A percentile compares a stretch with the other conserved stretches of the same genome.
phyloP scores from a whole-genome alignment of 37 sponge, comb jelly and placozoan species.

The Tethya wilhelma region DNA sequence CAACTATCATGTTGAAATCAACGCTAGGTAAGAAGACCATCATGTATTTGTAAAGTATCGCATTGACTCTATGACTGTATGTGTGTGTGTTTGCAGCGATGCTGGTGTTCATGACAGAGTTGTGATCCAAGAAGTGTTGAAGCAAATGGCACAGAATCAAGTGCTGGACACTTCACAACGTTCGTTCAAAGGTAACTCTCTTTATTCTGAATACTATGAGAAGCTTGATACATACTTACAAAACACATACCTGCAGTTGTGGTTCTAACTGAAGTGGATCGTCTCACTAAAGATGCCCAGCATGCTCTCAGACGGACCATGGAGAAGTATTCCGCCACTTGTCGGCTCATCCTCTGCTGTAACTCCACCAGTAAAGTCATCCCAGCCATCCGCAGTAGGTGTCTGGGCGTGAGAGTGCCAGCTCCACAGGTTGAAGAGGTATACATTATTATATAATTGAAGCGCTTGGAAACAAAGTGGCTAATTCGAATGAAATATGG shows the following conservation, averaged over 20 bases:
- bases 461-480: too few relatives aligned
- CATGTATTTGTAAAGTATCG: not conserved
- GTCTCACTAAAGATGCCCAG: constrained; percentile 94
- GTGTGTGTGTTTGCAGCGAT: constrained; percentile 66
- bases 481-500: too few relatives aligned
- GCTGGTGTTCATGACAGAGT: constrained; percentile 95
- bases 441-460: not conserved
- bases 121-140: constrained; percentile 93
- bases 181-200: constrained; percentile 88
- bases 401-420: constrained; percentile 89
- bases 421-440: constrained; percentile 94
- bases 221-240: not conserved
- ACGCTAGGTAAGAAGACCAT: constrained; percentile 70
- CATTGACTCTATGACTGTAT: not conserved
- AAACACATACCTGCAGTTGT: too few relatives aligned
- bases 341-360: constrained; percentile 96
- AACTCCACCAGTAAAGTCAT: constrained; percentile 98
- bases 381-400: constrained; percentile 93
- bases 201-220: not conserved
- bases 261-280: constrained; percentile 89
- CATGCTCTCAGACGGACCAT: constrained; percentile 97
- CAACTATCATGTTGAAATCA: constrained; percentile 98
- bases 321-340: constrained; percentile 97
- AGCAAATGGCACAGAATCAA: constrained; percentile 92
- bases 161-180: constrained; percentile 72